A percentile compares a stretch with the other conserved stretches of the same genome.
phyloP scores from a whole-genome alignment of 2,113 vertebrate species.

The Silurus meridionalis region DNA sequence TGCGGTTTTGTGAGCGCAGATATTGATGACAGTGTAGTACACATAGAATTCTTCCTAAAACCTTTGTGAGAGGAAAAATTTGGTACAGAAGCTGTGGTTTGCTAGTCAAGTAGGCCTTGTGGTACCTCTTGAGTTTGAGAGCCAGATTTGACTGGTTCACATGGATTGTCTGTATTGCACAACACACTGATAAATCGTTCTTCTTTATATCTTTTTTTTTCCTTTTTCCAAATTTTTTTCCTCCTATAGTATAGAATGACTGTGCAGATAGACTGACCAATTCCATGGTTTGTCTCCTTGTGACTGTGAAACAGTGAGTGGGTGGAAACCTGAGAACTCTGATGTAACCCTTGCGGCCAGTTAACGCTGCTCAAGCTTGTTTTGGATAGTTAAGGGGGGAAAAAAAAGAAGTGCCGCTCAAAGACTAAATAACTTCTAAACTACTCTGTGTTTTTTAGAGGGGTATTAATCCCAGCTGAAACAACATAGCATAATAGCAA shows the following conservation, averaged over 20 bases:
- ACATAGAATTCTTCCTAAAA: background rate
- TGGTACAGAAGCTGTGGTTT: conserved; percentile 11
- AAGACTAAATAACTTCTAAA: background rate
- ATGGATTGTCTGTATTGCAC: background rate
- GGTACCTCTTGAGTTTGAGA: background rate
- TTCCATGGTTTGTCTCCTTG: background rate
- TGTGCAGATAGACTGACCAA: background rate
- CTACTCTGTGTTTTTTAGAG: background rate
- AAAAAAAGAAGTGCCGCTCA: no score
- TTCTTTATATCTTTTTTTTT: background rate
- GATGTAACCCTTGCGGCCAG: background rate
- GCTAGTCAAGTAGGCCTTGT: background rate
- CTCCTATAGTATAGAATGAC: background rate
- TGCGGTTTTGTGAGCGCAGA: background rate
- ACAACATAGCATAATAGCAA: background rate
- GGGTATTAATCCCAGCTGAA: background rate
- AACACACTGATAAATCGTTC: background rate
- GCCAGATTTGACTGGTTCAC: background rate
- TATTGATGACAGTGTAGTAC: conserved; percentile 9
- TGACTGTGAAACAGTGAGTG: background rate
- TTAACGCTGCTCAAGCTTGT: background rate
- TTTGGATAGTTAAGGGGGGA: background rate
- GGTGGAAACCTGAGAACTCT: background rate
- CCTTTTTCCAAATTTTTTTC: no score
- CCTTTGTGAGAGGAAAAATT: background rate